Evolutionary conservation across 2,888 invertebrate genomes (phyloP), one percentile per base, ranked within the genome.

Genomic region (Acleris sparsana): DNA sequence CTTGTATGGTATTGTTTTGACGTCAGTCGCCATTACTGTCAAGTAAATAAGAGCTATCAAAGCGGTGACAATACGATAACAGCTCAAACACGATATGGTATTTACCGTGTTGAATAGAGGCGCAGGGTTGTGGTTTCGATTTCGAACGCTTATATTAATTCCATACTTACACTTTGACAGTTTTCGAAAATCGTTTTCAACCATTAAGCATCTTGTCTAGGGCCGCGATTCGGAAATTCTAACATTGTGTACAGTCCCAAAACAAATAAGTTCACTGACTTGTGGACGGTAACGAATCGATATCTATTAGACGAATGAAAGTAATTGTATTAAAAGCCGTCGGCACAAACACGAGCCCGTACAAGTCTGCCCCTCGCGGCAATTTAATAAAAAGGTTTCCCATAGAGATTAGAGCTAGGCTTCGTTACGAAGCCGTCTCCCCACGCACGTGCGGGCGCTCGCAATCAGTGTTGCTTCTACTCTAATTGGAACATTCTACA

Each of bases 361-460:
- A 92, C 87, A 90, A 92, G 83, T 82, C 76, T 87, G 71, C 73
- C 76, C 71, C 73, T 66, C 71, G 69, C 64, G 73, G 78, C 86
- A 90, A 91, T 92, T 87, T 88, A 87, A 88, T 92, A 89, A 92
- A 92, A 92, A 91, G 92, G 92, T 90, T 92, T 92, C 89, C 84
- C 81, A 84, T 87, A 75, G 75, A 84, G 82, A 84, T 82, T 79
- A 77, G 71, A 63, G 64, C 57, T 68, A 55, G 68, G 60, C 48
- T 62, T 49, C 49, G 56, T 53, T 13, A 29, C 53, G 61, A 39
- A n/a, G 46, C 57, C 52, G 48, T 56, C 65, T 57, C 66, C 56
- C 33, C 56, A 44, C 57, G 57, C 66, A 56, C 61, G 62, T 52
- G 39, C 62, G 46, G 44, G 53, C 43, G 53, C 13, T 49, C 39